Evolutionary conservation across 2,888 invertebrate genomes (phyloP).

Genomic region (Drosophila mimica): DNA sequence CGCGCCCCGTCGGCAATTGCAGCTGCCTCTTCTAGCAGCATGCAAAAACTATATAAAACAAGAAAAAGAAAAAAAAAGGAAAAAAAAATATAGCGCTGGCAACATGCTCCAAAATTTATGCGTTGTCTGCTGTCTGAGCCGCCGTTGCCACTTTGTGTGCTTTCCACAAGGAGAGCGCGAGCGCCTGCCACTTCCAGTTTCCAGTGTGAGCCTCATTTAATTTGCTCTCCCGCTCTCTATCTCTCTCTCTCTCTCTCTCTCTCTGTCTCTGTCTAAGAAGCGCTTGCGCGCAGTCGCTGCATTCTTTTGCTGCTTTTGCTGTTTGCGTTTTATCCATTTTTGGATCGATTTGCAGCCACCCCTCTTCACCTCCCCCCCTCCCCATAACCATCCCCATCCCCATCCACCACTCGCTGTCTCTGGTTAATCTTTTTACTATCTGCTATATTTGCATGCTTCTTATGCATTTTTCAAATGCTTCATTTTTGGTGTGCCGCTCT

Average conservation of each 20-base stretch:
- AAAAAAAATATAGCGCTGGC: conserved; percentile 13
- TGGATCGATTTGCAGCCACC: conserved; percentile 7
- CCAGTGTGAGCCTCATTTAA: conserved; percentile 18
- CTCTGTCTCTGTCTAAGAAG: conserved; percentile 15
- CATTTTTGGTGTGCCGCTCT: conserved; percentile 58
- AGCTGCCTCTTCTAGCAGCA: conserved; percentile 55
- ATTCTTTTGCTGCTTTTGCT: conserved; percentile 21
- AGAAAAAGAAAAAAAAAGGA: conserved; percentile 1
- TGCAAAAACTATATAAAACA: conserved; percentile 42
- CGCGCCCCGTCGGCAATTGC: conserved; percentile 57
- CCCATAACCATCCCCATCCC: not conserved
- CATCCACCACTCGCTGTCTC: not conserved
- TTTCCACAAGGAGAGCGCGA: conserved; percentile 30
- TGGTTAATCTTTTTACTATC: conserved; percentile 8
- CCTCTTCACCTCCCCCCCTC: not conserved
- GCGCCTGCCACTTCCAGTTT: conserved; percentile 38
- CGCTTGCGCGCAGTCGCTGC: conserved; percentile 16
- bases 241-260: not conserved
- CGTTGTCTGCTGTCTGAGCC: conserved; percentile 44
- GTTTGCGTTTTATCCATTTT: conserved; percentile 45
- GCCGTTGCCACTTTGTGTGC: conserved; percentile 23
- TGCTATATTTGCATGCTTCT: conserved; percentile 65
- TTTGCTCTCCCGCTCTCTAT: conserved; percentile 11
- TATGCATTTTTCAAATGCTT: conserved; percentile 77
- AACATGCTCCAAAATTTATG: conserved; percentile 73